These are phyloP conservation scores for Xiphophorus birchmanni DNA, from an alignment of 2,797 vertebrate genomes.

Conservation along the genomic window DNA sequence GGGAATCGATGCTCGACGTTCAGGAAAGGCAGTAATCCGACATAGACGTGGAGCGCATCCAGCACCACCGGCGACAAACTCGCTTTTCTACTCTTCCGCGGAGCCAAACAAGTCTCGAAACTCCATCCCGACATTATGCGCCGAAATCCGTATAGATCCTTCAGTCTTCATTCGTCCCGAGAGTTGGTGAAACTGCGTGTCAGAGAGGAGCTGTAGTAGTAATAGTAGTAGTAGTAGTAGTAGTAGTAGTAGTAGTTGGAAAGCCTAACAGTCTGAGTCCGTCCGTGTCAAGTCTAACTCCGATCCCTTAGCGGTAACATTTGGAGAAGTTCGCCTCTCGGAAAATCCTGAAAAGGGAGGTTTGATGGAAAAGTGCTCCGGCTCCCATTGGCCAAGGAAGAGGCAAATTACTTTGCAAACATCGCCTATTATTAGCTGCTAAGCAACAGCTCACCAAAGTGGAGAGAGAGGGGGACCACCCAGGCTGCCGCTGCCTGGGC, in stretches of 20 bases:
- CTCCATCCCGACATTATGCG: slow-evolving; percentile 90
- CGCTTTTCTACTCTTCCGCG: slow-evolving; percentile 78
- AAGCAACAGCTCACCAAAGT: slow-evolving; percentile 94
- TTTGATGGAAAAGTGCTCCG: slow-evolving; percentile 88
- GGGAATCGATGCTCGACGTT: slow-evolving; percentile 67
- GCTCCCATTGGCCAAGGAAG: slow-evolving; percentile 92
- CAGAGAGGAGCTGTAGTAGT: slow-evolving; percentile 61
- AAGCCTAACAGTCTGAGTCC: slow-evolving; percentile 33
- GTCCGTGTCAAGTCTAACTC: slow-evolving; percentile 80
- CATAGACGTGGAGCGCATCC: slow-evolving; percentile 80
- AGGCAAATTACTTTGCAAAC: slow-evolving; percentile 95
- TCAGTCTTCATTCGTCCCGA: slow-evolving; percentile 86
- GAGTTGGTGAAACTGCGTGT: slow-evolving; percentile 73
- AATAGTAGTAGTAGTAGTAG: slow-evolving; percentile 59
- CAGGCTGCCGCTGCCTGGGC: slow-evolving; percentile 82
- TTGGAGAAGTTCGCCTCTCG: slow-evolving; percentile 85
- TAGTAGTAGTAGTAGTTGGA: slow-evolving; percentile 56
- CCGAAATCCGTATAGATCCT: slow-evolving; percentile 85
- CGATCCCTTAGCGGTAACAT: slow-evolving; percentile 84
- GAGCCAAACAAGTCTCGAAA: slow-evolving; percentile 84
- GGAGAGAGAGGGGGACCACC: slow-evolving; percentile 89
- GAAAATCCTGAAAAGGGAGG: slow-evolving; percentile 87
- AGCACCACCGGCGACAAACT: slow-evolving; percentile 71
- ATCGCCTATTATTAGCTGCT: slow-evolving; percentile 95
- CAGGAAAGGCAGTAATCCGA: slow-evolving; percentile 80